Conservation (phyloP, 2,113 vertebrate species). For the Dolichallabes microphthalmus region DNA sequence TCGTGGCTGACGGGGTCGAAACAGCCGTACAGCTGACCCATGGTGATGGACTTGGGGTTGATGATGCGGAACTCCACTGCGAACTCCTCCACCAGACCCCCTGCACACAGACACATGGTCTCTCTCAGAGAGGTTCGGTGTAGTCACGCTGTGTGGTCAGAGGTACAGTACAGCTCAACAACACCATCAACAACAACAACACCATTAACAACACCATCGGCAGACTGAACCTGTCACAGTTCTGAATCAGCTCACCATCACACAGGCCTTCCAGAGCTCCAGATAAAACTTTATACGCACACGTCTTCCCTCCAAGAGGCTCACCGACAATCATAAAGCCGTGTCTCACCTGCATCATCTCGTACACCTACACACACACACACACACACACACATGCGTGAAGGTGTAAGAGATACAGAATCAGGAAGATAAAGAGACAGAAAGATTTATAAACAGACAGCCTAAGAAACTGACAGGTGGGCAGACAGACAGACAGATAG, state of each 20-base stretch:
- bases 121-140: not conserved
- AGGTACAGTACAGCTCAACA: not conserved
- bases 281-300: conserved; percentile 83
- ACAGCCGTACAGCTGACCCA: conserved; percentile 89
- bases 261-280: conserved; percentile 78
- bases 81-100: conserved; percentile 80
- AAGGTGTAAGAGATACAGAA: no score
- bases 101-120: conserved; percentile 60
- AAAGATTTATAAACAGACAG: no score
- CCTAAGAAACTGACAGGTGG: no score
- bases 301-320: conserved; percentile 85
- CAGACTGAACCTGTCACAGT: no score
- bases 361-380: conserved; percentile 78
- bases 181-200: no score
- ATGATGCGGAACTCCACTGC: conserved; percentile 82
- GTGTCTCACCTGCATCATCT: conserved; percentile 94
- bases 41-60: conserved; percentile 90
- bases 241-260: conserved; percentile 64
- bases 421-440: no score
- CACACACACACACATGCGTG: conserved; percentile 12
- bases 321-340: conserved; percentile 94
- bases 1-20: conserved; percentile 89
- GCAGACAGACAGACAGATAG: not conserved
- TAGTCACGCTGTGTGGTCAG: not conserved
- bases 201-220: not conserved